Evolutionary conservation across 2,888 invertebrate species (phyloP), one percentile per base, ranked within the genome.

Genomic region (Willowsia nigromaculata): DNA sequence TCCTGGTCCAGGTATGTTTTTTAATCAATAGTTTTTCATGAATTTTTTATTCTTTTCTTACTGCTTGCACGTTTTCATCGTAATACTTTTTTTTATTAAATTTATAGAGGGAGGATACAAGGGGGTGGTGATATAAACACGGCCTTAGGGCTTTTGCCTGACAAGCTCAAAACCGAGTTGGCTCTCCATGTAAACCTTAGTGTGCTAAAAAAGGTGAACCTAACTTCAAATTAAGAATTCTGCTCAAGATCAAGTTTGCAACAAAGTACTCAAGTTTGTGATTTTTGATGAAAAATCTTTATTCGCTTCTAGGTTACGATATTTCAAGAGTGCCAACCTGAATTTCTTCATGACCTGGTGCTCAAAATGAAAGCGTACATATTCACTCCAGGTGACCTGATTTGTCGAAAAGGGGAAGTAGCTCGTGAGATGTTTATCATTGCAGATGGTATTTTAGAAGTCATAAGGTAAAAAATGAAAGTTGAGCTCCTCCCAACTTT

Each of bases 371-470:
- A 97, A 94, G 98, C 99, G 7, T 99, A 98, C 94, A 99, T 99
- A 94, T 99, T 99, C 94, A 99, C 99, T 30, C 99, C 99, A 0
- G 99, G 99, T 27, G 99, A 99, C 94, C 97, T 98, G 90, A 98
- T 99, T 93, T 99, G 99, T 94, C 96, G 99, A 53, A 98, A 98
- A 94, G 99, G 98, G 93, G 97, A 98, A 94, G 97, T 98, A 25
- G 99, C 99, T 0, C 95, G 99, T 91, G 99, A 99, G 94, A 99
- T 99, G 99, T 99, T 99, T 94, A 99, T 99, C 93, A 99, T 99
- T 93, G 99, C 99, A 4, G 99, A 99, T 94, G 99, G 99, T 9
- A 98, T 99, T 93, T 95, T 99, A 85, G 98, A 99, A 94, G 98
- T 99, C 15, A 96, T 98, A 89, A 95, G 95, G 95, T 95, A 93